Evolutionary conservation across 2,797 vertebrate species (phyloP).

Genomic region (Anabacerthia variegaticeps): DNA sequence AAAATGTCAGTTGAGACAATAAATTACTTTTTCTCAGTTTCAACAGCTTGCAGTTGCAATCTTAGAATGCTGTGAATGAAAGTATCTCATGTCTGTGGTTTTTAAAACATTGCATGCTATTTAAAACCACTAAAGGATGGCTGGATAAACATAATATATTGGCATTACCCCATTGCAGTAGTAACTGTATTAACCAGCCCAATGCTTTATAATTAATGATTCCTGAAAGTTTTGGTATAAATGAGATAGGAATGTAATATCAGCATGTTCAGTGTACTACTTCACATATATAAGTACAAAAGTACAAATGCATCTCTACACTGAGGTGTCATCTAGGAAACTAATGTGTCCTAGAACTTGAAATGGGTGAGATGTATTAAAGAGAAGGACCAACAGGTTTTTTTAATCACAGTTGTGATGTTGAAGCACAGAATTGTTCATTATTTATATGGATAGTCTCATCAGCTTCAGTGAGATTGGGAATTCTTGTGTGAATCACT

Average conservation of each 20-base stretch:
- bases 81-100: background rate
- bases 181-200: background rate
- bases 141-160: background rate
- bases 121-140: background rate
- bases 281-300: background rate
- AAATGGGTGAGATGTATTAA: background rate
- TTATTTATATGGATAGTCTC: background rate
- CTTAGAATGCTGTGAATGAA: background rate
- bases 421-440: background rate
- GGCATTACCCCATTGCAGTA: background rate
- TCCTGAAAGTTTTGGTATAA: background rate
- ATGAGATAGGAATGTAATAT: background rate
- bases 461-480: background rate
- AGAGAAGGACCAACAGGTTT: background rate
- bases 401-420: background rate
- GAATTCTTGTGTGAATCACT: background rate
- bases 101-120: background rate
- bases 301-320: background rate
- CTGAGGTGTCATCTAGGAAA: background rate
- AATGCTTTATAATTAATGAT: background rate
- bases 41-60: background rate
- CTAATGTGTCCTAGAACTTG: background rate
- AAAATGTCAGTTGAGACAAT: background rate
- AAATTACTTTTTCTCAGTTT: background rate
- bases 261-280: background rate